Evolutionary conservation across 1,140 invertebrate genomes (phyloP).

Genomic region (Propsilocerus akamusi): DNA sequence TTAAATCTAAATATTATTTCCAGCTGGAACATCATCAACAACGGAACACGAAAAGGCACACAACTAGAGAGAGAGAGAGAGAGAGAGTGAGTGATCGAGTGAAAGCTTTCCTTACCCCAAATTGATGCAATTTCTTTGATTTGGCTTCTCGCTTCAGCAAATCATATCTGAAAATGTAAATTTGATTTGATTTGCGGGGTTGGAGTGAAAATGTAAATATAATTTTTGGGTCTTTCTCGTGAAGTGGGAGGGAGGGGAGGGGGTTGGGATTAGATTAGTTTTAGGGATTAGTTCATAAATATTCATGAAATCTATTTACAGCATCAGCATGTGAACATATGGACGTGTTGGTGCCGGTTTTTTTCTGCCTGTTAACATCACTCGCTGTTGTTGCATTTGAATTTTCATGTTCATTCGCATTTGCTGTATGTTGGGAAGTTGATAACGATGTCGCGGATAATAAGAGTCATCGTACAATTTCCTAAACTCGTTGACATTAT

Average conservation of each 20-base stretch:
- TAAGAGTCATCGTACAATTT: conserved; percentile 21
- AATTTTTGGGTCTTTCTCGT: no score
- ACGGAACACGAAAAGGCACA: conserved; percentile 1
- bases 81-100: no score
- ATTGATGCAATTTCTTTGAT: conserved; percentile 20
- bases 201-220: no score
- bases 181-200: no score
- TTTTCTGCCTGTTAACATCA: conserved; percentile 21
- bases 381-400: neutral
- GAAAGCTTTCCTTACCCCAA: conserved; percentile 10
- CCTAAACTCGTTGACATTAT: conserved; percentile 21
- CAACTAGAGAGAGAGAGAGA: neutral
- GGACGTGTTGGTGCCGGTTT: conserved; percentile 22
- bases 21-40: neutral
- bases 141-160: conserved; percentile 23
- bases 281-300: no score
- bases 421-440: neutral
- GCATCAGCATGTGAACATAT: conserved; percentile 21
- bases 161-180: conserved; percentile 10
- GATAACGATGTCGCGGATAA: conserved; percentile 12
- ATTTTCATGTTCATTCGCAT: neutral
- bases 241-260: no score
- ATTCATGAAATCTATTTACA: no score
- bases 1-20: neutral
- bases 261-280: no score